A percentile compares a stretch with the other conserved stretches of the same genome.
Conservation (phyloP, 2,888 invertebrate species). For the Antheraea assamensis region DNA sequence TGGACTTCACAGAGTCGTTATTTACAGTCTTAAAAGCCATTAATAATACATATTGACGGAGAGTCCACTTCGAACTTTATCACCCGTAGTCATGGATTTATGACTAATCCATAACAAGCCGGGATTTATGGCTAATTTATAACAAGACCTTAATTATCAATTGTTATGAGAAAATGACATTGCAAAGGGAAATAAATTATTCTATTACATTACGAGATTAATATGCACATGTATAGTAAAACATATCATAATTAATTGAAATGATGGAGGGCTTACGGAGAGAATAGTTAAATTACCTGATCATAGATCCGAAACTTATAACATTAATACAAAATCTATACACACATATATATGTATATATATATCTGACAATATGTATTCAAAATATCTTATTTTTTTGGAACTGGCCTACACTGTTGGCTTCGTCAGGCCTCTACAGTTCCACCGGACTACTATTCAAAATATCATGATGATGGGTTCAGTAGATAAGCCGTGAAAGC, state of each 20-base stretch:
- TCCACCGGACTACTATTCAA: too few relatives aligned
- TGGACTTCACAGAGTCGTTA: background rate
- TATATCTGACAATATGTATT: too few relatives aligned
- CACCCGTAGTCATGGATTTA: background rate
- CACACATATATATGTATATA: too few relatives aligned
- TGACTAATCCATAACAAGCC: constrained; percentile 3
- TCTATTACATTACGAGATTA: background rate
- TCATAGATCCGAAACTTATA: too few relatives aligned
- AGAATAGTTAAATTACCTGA: background rate
- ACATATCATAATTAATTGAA: background rate
- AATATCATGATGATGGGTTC: too few relatives aligned
- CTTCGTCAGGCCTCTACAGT: too few relatives aligned
- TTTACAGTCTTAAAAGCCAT: background rate
- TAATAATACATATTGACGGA: constrained; percentile 1
- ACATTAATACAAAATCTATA: too few relatives aligned
- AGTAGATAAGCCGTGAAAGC: too few relatives aligned
- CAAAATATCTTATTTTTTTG: too few relatives aligned
- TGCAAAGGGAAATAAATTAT: background rate
- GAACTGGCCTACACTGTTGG: too few relatives aligned
- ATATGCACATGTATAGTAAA: background rate
- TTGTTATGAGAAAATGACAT: background rate
- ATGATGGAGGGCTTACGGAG: background rate
- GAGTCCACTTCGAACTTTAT: background rate
- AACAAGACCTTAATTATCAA: background rate
- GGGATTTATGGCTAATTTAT: constrained; percentile 3